A percentile compares a stretch with the other conserved stretches of the same genome.
phyloP scores from a whole-genome alignment of 2,797 vertebrate species.

The Xyrichtys novacula region DNA sequence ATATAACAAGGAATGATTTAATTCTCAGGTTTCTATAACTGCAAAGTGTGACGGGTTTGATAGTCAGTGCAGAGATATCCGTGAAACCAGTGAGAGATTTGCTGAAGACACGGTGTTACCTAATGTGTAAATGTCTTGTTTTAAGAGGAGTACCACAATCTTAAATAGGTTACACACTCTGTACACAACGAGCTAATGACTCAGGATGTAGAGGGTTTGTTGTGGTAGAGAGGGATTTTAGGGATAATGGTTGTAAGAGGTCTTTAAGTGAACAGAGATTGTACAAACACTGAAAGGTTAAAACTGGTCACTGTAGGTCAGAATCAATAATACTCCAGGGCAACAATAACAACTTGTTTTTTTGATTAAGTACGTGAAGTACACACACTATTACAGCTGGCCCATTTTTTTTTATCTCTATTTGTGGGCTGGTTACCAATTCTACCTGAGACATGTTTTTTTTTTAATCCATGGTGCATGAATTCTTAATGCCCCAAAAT shows the following conservation, averaged over 20 bases:
- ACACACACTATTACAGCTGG: background rate
- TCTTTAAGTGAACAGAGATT: constrained; percentile 20
- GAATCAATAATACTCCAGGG: background rate
- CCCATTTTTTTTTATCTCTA: too few species aligned
- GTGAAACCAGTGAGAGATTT: constrained; percentile 1
- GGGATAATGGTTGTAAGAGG: constrained; percentile 35
- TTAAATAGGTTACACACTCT: background rate
- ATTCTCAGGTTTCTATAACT: constrained; percentile 27
- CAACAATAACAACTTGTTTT: too few species aligned
- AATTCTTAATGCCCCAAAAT: too few species aligned
- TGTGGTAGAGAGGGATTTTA: constrained; percentile 26
- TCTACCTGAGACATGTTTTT: background rate
- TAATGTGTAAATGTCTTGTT: background rate
- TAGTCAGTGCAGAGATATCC: constrained; percentile 11
- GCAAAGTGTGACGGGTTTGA: constrained; percentile 10
- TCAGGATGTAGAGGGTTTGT: constrained; percentile 12
- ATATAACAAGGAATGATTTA: constrained; percentile 22
- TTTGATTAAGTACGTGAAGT: background rate
- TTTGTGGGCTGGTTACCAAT: background rate
- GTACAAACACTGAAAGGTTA: constrained; percentile 15
- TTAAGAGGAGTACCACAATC: background rate
- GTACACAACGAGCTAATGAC: constrained; percentile 26
- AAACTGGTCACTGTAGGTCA: background rate
- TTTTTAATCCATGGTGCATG: too few species aligned
- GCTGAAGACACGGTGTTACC: background rate